These are phyloP conservation scores for Prunella himalayana DNA, from an alignment of 2,113 vertebrate species.

Conservation along the genomic window DNA sequence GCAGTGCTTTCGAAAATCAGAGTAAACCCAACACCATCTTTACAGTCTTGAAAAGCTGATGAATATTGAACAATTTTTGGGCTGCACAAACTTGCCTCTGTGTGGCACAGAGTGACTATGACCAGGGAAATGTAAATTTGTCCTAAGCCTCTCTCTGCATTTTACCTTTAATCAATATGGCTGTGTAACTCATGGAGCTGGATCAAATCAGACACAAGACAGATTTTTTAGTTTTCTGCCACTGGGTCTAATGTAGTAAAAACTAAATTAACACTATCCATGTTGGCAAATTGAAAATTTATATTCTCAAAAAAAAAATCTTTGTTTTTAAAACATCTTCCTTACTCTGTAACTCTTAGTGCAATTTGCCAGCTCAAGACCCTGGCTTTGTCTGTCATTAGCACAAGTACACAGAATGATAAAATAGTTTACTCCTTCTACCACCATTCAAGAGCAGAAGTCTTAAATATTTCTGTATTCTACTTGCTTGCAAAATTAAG, in stretches of 20 bases:
- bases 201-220: background rate
- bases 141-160: background rate
- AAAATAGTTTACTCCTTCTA: background rate
- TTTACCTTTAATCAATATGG: background rate
- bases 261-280: background rate
- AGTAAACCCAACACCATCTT: background rate
- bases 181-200: background rate
- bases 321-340: background rate
- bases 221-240: background rate
- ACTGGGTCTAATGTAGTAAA: background rate
- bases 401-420: background rate
- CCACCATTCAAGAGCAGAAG: background rate
- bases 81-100: background rate
- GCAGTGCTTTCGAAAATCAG: background rate
- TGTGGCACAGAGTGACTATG: background rate
- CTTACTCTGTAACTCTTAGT: background rate
- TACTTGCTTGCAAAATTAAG: background rate
- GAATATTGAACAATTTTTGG: background rate
- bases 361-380: background rate
- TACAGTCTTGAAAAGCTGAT: rapidly evolving
- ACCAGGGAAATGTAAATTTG: background rate
- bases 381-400: background rate
- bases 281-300: background rate
- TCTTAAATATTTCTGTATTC: background rate
- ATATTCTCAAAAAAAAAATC: background rate